Evolutionary conservation across 2,797 vertebrate genomes (phyloP).

Genomic region (Coendou prehensilis): DNA sequence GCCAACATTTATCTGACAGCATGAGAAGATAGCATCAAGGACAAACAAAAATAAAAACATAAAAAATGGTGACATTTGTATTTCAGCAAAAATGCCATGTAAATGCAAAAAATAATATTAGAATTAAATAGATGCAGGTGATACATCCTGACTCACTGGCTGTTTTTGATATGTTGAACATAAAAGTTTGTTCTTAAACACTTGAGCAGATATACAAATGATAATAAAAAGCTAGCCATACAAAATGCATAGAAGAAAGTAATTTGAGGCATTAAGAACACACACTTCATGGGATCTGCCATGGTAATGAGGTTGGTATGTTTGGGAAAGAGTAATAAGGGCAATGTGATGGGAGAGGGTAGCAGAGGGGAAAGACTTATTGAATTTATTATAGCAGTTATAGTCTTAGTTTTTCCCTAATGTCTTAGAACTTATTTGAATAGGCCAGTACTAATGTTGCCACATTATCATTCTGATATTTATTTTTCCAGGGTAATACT

Average conservation of each 20-base stretch:
- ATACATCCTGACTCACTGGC: not conserved
- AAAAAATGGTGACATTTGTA: not conserved
- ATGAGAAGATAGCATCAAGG: not conserved
- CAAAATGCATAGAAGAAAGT: not conserved
- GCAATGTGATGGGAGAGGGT: not conserved
- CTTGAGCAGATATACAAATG: not conserved
- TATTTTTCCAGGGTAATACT: not conserved
- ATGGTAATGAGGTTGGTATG: not conserved
- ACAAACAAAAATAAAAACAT: not conserved
- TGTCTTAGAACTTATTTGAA: not conserved
- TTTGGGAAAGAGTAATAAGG: not conserved
- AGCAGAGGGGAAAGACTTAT: not conserved
- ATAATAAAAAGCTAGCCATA: not conserved
- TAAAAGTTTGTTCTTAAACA: not conserved
- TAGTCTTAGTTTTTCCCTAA: not conserved
- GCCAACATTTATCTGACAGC: not conserved
- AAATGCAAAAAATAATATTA: not conserved
- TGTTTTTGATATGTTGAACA: not conserved
- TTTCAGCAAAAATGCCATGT: not conserved
- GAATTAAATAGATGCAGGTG: not conserved
- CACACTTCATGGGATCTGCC: not conserved
- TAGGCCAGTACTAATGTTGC: not conserved
- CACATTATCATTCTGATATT: not conserved
- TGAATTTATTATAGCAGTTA: not conserved
- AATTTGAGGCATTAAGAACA: not conserved